These are phyloP conservation scores for Patella ulyssiponensis DNA, from an alignment of 2,888 invertebrate species.

Conservation along the genomic window DNA sequence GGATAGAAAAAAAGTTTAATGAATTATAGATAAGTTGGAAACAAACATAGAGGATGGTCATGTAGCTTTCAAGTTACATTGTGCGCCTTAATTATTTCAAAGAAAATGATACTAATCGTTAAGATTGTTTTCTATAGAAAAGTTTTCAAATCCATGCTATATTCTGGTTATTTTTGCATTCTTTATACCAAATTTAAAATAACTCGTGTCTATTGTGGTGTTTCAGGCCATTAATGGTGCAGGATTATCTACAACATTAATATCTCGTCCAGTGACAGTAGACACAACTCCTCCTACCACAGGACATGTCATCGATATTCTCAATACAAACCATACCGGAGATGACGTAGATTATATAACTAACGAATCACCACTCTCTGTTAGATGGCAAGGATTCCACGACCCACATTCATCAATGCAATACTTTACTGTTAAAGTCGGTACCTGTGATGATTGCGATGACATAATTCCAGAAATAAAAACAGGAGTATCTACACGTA, in stretches of 20 bases:
- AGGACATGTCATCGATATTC: constrained; percentile 26
- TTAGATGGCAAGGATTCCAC: constrained; percentile 43
- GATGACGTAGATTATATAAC: constrained; percentile 39
- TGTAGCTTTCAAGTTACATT: no score
- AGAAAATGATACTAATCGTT: no score
- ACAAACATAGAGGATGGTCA: no score
- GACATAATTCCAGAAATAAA: constrained; percentile 31
- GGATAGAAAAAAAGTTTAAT: no score
- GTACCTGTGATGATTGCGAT: constrained; percentile 39
- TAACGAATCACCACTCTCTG: constrained; percentile 25
- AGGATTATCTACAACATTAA: constrained; percentile 10
- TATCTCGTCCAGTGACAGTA: constrained; percentile 20
- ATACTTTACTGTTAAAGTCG: constrained; percentile 40
- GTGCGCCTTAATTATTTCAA: no score
- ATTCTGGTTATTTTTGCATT: no score
- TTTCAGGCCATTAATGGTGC: constrained; percentile 22
- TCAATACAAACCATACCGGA: constrained; percentile 30
- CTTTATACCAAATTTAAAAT: no score
- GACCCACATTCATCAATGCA: constrained; percentile 41
- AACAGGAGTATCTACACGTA: constrained; percentile 32
- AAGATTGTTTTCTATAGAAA: no score
- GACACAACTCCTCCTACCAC: constrained; percentile 22
- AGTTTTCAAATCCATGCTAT: no score
- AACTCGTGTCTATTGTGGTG: neutral
- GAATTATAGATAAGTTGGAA: no score